phyloP scores from a whole-genome alignment of 1,140 invertebrate species.

The Sminthurinus signatus region DNA sequence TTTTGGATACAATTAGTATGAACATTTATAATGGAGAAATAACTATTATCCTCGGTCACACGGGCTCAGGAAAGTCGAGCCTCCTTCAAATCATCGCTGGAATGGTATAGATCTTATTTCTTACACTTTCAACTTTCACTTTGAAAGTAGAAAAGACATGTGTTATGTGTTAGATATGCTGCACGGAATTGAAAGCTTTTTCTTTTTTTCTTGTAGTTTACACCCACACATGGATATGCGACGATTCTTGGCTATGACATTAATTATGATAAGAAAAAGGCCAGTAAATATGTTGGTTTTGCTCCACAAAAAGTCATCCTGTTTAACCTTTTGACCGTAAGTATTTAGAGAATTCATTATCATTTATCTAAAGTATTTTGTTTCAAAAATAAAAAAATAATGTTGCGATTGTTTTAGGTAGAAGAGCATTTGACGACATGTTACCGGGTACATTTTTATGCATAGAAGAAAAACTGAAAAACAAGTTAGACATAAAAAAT shows the following conservation, averaged over 20 bases:
- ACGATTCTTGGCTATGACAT: constrained; percentile 21
- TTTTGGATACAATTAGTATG: constrained; percentile 26
- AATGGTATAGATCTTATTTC: constrained; percentile 8
- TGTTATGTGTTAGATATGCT: too few relatives aligned
- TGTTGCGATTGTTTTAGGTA: too few relatives aligned
- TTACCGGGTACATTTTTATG: constrained; percentile 15
- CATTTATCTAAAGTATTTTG: too few relatives aligned
- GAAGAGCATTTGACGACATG: constrained; percentile 29
- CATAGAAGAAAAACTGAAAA: neutral
- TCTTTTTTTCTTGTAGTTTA: neutral
- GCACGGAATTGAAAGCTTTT: neutral
- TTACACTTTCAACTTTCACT: too few relatives aligned
- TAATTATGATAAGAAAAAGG: constrained; percentile 8
- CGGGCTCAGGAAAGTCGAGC: constrained; percentile 25
- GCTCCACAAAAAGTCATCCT: constrained; percentile 26
- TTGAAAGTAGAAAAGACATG: too few relatives aligned
- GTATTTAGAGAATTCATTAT: too few relatives aligned
- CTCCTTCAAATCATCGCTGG: constrained; percentile 26
- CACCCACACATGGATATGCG: constrained; percentile 18
- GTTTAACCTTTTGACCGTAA: constrained; percentile 28
- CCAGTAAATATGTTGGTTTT: constrained; percentile 19
- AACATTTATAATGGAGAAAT: constrained; percentile 31
- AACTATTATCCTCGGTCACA: constrained; percentile 29
- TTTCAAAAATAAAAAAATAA: too few relatives aligned
- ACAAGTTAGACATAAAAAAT: too few relatives aligned